phyloP scores from a whole-genome alignment of 2,113 vertebrate species.

The Mesocricetus auratus region DNA sequence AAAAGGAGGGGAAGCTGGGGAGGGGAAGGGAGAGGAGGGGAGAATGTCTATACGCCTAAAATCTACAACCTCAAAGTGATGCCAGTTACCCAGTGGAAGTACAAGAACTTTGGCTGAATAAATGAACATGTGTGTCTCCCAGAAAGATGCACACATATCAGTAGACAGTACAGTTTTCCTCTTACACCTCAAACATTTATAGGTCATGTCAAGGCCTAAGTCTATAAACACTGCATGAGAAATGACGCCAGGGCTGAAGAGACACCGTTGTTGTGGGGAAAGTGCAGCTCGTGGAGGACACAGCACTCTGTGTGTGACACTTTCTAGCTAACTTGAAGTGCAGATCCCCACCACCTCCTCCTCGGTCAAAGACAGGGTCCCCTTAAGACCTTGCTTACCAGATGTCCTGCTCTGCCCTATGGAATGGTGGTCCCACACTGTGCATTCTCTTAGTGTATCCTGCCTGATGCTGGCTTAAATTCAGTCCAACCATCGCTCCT shows the following conservation, averaged over 20 bases:
- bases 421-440: not conserved
- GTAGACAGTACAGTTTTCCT: not conserved
- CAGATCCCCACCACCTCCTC: not conserved
- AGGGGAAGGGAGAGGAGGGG: fast-evolving
- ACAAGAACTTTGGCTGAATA: conserved; percentile 7
- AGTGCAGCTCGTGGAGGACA: not conserved
- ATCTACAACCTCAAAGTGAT: not conserved
- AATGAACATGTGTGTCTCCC: not conserved
- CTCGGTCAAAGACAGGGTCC: not conserved
- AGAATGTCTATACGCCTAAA: not conserved
- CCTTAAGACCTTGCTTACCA: not conserved
- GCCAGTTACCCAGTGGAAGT: not conserved
- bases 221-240: not conserved
- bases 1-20: fast-evolving
- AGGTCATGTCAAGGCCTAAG: not conserved
- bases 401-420: not conserved
- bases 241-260: not conserved
- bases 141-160: not conserved
- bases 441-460: not conserved
- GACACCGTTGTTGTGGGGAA: not conserved
- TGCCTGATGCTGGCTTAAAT: conserved; percentile 26
- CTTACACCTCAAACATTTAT: not conserved
- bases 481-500: not conserved
- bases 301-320: not conserved
- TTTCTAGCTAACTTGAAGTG: not conserved